Percentiles rank a stretch among this genome's conserved stretches.
Evolutionary conservation across 2,797 vertebrate species (phyloP).

Genomic region (Acipenser ruthenus): DNA sequence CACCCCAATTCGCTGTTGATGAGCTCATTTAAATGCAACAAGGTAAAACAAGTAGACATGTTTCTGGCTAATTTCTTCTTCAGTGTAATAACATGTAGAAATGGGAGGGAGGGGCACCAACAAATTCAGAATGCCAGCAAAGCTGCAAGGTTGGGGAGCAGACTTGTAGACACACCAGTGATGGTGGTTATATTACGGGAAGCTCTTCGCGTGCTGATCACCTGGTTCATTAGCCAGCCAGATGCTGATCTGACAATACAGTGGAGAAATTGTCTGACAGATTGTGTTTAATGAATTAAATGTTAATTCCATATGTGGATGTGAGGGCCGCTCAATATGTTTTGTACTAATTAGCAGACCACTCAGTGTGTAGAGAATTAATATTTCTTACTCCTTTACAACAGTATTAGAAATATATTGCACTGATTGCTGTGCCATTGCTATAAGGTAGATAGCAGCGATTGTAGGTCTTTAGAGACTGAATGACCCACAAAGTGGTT

Average conservation of each 20-base stretch:
- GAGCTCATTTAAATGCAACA: too few relatives aligned
- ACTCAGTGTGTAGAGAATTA: slow-evolving; percentile 5
- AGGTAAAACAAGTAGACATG: too few relatives aligned
- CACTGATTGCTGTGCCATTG: background rate
- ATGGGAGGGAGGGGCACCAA: too few relatives aligned
- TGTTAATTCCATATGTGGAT: slow-evolving; percentile 13
- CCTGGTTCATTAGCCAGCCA: background rate
- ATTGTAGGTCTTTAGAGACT: too few relatives aligned
- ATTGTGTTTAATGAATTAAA: slow-evolving; percentile 19
- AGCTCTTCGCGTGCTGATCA: slow-evolving; percentile 1
- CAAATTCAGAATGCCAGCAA: too few relatives aligned
- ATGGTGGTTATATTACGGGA: background rate
- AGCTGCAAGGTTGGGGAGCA: background rate
- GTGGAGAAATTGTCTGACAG: slow-evolving; percentile 7
- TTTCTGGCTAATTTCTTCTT: too few relatives aligned
- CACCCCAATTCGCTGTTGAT: too few relatives aligned
- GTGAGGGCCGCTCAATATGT: slow-evolving; percentile 1
- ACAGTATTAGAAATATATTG: slow-evolving; percentile 2
- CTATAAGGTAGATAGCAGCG: background rate
- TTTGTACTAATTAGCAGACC: slow-evolving; percentile 8
- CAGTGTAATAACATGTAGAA: too few relatives aligned
- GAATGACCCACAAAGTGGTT: too few relatives aligned
- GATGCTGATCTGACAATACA: slow-evolving; percentile 1
- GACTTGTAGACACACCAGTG: too few relatives aligned
- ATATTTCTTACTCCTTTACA: slow-evolving; percentile 3